Base-by-base conservation (phyloP, 2,888 invertebrate species). In the Sclerodermus sp. region DNA sequence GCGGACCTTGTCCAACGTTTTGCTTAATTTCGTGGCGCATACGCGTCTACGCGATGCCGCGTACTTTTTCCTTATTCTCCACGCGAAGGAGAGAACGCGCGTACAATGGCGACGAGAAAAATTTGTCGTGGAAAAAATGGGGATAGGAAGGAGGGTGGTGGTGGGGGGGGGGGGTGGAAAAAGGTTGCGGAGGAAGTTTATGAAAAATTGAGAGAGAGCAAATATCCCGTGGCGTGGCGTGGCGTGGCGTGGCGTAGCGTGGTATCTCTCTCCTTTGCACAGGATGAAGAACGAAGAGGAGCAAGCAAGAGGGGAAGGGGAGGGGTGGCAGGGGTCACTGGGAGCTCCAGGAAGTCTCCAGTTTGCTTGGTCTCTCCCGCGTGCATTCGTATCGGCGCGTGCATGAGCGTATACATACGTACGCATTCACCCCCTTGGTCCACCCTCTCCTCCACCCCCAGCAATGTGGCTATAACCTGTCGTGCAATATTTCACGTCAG, bases 181-280 rank as follows among this genome's bases (percentile, higher is more conserved):
- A 34, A 23, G 42, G 45, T 42, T 39, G 49, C 44, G 37, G 49
- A 41, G 48, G 40, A 56, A 56, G 59, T 53, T 61, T 67, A 64
- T 66, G 61, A 67, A 67, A 67, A 64, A 60, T 65, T 65, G 63
- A 64, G 60, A 53, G 60, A 62, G 58, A 62, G 60, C 60, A 67
- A 67, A 66, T 64, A 64, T 55, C 56, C 56, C 51, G 57, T 46
- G 38, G 29, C 44, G 12, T 36, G 38, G 42, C 49, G 42, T 45
- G 41, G 3, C 41, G n/a, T n/a, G n/a, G n/a, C 51, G 57, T 46
- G 38, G 29, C 44, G 12, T 36, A 37, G 42, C 49, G 42, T 45
- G 41, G 3, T 23, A n/a, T n/a, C n/a, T n/a, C 10, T n/a, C 5
- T 38, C 14, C 38, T 16, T 5, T 15, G 9, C 38, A 48, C 37